Conservation (phyloP, 2,113 vertebrate species). For the Eulacestoma nigropectus region DNA sequence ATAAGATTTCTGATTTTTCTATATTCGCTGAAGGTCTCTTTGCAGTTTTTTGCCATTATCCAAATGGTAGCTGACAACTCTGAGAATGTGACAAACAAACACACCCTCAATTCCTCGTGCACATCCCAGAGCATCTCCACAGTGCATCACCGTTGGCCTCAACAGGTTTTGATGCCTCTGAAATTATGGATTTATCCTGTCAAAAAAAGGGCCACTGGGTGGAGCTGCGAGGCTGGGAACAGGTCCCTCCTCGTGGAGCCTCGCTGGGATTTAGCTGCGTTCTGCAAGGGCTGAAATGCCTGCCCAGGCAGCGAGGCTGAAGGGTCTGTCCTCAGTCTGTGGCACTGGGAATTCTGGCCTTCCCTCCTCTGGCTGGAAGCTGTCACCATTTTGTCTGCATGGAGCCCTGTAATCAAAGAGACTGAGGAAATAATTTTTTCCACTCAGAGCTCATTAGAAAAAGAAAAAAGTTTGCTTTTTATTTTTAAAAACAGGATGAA, state of each 20-base stretch:
- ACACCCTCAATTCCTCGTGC: accelerated
- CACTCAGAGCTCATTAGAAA: background rate
- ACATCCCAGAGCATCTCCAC: background rate
- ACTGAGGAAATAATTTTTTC: background rate
- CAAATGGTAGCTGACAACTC: background rate
- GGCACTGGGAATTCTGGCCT: background rate
- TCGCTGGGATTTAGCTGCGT: background rate
- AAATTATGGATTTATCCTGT: background rate
- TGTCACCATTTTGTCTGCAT: background rate
- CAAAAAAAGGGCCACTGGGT: constrained; percentile 24
- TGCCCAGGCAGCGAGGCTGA: background rate
- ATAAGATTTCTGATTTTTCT: background rate
- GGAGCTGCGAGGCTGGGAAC: constrained; percentile 46
- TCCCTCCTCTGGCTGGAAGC: background rate
- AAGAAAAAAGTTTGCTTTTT: background rate
- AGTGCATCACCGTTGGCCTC: accelerated
- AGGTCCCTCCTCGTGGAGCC: background rate
- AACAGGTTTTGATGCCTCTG: background rate
- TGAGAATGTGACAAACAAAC: background rate
- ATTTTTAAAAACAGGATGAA: background rate
- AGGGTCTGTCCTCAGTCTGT: background rate
- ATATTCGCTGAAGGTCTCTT: background rate
- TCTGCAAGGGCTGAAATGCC: background rate
- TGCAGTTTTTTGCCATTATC: background rate
- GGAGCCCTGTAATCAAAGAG: background rate